Conservation (phyloP, 2,888 invertebrate genomes). For the Lasioglossum zephyrum region DNA sequence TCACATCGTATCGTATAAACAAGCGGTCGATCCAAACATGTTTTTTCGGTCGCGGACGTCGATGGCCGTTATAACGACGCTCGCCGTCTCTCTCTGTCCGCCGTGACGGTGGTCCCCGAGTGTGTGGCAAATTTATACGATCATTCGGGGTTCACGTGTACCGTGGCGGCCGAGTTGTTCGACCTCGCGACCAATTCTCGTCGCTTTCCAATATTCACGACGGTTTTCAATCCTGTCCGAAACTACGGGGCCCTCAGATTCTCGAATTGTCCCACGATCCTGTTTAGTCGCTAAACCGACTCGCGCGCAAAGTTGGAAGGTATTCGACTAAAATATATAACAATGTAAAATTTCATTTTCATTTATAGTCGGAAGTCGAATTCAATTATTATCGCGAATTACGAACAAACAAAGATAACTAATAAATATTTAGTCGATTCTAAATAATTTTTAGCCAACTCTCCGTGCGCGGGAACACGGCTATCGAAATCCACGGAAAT, state of each 20-base stretch:
- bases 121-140: constrained; percentile 60
- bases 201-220: constrained; percentile 46
- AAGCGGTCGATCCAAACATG: constrained; percentile 68
- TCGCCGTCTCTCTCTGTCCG: constrained; percentile 8
- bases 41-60: constrained; percentile 65
- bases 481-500: background rate
- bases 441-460: background rate
- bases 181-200: constrained; percentile 53
- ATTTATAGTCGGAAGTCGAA: background rate
- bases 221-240: constrained; percentile 19
- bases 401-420: background rate
- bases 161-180: constrained; percentile 26
- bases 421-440: background rate
- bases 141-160: constrained; percentile 68
- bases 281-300: constrained; percentile 19
- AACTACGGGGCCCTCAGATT: background rate
- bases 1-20: constrained; percentile 68
- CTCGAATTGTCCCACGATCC: background rate
- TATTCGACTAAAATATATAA: background rate
- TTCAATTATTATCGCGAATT: background rate
- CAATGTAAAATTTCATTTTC: background rate
- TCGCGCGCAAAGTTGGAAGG: background rate
- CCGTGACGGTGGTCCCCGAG: constrained; percentile 21
- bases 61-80: constrained; percentile 32
- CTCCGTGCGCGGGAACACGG: constrained; percentile 1